Evolutionary conservation across 2,113 vertebrate species (phyloP).

Genomic region (Campylomormyrus numenius): DNA sequence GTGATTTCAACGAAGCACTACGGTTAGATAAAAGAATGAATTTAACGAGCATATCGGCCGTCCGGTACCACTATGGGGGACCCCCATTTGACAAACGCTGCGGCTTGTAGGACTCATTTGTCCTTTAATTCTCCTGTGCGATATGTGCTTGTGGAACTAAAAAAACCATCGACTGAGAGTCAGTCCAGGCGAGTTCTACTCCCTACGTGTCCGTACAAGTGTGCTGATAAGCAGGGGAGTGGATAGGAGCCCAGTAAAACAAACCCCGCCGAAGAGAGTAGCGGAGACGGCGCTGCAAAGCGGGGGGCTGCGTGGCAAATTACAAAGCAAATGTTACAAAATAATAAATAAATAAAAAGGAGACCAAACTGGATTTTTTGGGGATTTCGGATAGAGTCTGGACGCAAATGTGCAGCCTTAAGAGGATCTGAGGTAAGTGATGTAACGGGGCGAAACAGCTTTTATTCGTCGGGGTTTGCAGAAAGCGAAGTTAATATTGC

Average conservation of each 20-base stretch:
- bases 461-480: neutral
- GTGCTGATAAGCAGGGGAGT: neutral
- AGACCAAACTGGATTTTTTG: neutral
- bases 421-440: slow-evolving; percentile 4
- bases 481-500: neutral
- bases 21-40: neutral
- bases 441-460: slow-evolving; percentile 1
- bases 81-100: neutral
- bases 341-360: neutral
- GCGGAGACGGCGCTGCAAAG: neutral
- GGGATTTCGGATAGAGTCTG: neutral
- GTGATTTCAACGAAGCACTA: neutral
- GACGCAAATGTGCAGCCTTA: neutral
- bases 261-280: neutral
- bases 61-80: neutral
- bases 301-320: neutral
- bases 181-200: neutral
- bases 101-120: neutral
- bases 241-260: neutral
- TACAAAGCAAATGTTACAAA: neutral
- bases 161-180: neutral
- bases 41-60: neutral
- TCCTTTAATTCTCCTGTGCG: neutral
- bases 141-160: neutral
- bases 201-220: neutral